phyloP scores from a whole-genome alignment of 2,797 vertebrate species.

The Sarcoramphus papa region DNA sequence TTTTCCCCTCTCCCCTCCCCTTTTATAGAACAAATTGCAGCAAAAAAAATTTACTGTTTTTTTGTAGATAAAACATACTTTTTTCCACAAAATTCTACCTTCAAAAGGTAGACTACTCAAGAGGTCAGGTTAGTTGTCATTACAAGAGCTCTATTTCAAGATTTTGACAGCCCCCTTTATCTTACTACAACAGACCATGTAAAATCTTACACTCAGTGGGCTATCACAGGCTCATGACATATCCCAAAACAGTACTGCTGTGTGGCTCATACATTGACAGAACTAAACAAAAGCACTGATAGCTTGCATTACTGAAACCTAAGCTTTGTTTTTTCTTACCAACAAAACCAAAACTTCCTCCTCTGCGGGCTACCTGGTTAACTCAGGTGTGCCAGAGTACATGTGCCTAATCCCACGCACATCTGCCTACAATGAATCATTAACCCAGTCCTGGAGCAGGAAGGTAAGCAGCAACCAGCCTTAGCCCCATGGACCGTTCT shows the following conservation, averaged over 20 bases:
- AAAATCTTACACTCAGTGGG: neutral
- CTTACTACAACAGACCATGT: neutral
- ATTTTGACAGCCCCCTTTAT: neutral
- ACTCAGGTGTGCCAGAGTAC: neutral
- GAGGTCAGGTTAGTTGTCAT: neutral
- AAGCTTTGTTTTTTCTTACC: neutral
- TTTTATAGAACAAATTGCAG: neutral
- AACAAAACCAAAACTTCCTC: neutral
- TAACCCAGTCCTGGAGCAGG: neutral
- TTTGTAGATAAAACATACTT: neutral
- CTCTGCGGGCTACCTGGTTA: neutral
- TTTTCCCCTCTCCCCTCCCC: neutral
- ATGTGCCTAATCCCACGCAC: rapidly evolving
- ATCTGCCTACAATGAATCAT: neutral
- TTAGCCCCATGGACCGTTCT: neutral
- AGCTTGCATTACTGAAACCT: neutral
- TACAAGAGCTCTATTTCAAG: neutral
- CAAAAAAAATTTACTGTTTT: neutral
- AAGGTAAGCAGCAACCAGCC: neutral
- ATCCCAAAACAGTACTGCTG: neutral
- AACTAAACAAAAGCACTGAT: neutral
- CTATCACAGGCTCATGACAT: neutral
- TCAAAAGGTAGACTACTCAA: neutral
- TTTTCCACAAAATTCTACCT: neutral
- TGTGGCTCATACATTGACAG: neutral